phyloP scores from a whole-genome alignment of 2,113 vertebrate genomes.

The Alectura lathami region DNA sequence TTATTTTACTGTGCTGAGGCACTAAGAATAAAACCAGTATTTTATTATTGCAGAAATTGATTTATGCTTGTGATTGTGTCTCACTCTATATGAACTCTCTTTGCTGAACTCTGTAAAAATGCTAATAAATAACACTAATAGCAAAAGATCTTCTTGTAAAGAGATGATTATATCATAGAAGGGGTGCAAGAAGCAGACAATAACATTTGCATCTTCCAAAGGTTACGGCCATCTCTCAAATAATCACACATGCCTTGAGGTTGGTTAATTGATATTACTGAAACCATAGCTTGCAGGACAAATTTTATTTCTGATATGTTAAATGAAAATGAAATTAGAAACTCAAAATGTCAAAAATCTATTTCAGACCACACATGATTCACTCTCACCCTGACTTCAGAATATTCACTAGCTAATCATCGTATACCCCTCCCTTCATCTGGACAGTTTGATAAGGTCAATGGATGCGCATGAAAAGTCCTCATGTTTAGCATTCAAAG shows the following conservation, averaged over 20 bases:
- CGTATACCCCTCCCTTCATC: neutral
- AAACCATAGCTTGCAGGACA: constrained; percentile 20
- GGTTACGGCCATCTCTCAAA: neutral
- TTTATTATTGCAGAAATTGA: neutral
- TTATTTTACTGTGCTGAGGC: neutral
- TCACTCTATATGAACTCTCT: neutral
- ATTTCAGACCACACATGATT: neutral
- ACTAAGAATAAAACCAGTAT: neutral
- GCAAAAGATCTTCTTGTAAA: neutral
- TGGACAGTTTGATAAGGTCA: constrained; percentile 10
- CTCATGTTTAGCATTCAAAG: neutral
- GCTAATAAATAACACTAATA: constrained; percentile 8
- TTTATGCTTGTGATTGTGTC: neutral
- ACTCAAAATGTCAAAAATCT: neutral
- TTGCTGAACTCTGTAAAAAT: neutral
- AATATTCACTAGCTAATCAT: neutral
- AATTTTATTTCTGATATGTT: constrained; percentile 44
- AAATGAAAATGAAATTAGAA: constrained; percentile 52
- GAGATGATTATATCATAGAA: constrained; percentile 2
- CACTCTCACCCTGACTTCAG: neutral
- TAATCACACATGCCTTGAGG: neutral
- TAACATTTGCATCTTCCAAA: neutral
- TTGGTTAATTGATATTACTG: constrained; percentile 43
- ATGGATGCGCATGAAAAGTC: neutral
- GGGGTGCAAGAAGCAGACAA: neutral